These are phyloP conservation scores for Suricata suricatta DNA, from an alignment of 2,113 vertebrate genomes.

Conservation along the genomic window DNA sequence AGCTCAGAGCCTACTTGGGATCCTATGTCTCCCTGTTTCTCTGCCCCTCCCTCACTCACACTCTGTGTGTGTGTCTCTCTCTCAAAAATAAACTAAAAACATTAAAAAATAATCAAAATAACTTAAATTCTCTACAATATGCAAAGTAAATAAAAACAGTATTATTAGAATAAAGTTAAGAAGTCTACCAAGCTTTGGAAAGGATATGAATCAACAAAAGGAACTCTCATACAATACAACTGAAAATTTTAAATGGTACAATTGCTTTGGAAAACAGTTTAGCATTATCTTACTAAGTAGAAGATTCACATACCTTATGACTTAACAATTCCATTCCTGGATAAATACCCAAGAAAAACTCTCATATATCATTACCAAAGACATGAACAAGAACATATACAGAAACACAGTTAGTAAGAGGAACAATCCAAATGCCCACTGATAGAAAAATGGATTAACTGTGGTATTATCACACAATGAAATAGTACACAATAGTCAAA, in stretches of 20 bases:
- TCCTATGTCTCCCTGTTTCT: too few relatives aligned
- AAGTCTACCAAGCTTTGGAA: background rate
- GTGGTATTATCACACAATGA: background rate
- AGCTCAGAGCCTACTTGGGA: too few relatives aligned
- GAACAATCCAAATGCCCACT: background rate
- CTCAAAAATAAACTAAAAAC: too few relatives aligned
- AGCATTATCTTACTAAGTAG: background rate
- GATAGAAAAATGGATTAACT: background rate
- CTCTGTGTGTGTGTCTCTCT: too few relatives aligned
- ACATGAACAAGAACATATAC: background rate
- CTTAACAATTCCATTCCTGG: background rate
- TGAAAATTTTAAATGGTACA: background rate
- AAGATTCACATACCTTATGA: background rate
- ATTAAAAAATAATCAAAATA: conserved; percentile 4
- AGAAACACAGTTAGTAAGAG: background rate
- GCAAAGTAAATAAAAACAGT: background rate
- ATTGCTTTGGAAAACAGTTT: background rate
- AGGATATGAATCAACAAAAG: background rate
- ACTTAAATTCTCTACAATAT: background rate
- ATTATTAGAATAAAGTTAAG: background rate
- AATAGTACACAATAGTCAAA: background rate
- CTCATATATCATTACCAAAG: background rate
- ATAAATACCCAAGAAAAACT: background rate
- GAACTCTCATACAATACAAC: background rate
- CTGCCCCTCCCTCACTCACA: too few relatives aligned